Evolutionary conservation across 2,888 invertebrate genomes (phyloP).

Genomic region (Dasysyrphus tricinctus): DNA sequence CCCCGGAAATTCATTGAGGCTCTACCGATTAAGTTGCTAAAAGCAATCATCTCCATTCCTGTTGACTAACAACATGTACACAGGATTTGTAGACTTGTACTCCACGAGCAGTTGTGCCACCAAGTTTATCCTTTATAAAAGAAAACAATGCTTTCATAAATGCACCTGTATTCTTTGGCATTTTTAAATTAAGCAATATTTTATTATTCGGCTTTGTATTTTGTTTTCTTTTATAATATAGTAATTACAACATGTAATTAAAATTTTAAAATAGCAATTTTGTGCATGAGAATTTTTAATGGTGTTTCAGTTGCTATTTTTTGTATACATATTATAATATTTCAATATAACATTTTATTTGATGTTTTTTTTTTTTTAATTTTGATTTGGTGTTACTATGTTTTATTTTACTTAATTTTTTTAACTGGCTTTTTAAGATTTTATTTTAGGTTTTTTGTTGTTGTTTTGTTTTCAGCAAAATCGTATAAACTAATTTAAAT

Average conservation of each 20-base stretch:
- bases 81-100: no score
- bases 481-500: constrained; percentile 1
- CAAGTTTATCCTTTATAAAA: not conserved
- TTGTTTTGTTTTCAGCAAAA: constrained; percentile 24
- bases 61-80: no score
- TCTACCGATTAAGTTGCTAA: no score
- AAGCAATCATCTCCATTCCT: no score
- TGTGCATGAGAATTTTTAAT: constrained; percentile 67
- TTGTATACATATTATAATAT: constrained; percentile 13
- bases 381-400: constrained; percentile 53
- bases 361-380: constrained; percentile 15
- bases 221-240: constrained; percentile 27
- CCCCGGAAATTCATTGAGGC: no score
- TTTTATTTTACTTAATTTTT: not conserved
- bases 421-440: constrained; percentile 7
- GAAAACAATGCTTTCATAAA: not conserved
- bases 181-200: constrained; percentile 67
- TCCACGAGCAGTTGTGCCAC: no score
- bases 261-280: constrained; percentile 70
- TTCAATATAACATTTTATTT: constrained; percentile 32
- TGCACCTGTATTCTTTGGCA: constrained; percentile 47
- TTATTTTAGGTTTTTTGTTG: constrained; percentile 6
- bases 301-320: constrained; percentile 62
- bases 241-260: constrained; percentile 70
- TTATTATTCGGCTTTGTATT: constrained; percentile 50